Evolutionary conservation across 2,113 vertebrate species (phyloP), one percentile per base, ranked within the genome.

Genomic region (Rhineura floridana): DNA sequence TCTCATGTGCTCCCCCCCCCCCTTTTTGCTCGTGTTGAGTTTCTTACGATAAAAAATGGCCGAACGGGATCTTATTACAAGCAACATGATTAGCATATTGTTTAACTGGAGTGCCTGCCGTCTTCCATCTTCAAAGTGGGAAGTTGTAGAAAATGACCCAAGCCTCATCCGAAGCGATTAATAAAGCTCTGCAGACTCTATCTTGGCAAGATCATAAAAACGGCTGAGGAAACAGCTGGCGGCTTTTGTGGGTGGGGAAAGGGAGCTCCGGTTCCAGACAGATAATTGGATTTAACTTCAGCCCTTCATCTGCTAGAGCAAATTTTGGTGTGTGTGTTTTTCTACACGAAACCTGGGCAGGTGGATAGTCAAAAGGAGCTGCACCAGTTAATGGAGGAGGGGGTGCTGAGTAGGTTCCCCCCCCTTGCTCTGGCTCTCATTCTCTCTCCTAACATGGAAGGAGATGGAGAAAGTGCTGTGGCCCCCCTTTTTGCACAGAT

Each of bases 221-320:
- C 2, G 17, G 80, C 15, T 5, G 0, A 0, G 90, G 87, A 87
- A 83, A 85, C 67, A 78, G 77, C 85, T 33, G 90, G 83, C 8
- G 21, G 73, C 0, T 21, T 1, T 44, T 25, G 87, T 19, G 3
- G 85, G 75, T 67, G 85, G 75, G 39, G 70, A 59, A 39, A 67
- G 79, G 59, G 55, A 28, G 62, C 84, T 39, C 67, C 9, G 48
- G 67, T 77, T 85, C 84, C 55, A 77, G 55, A 48, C 42, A 85
- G 85, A 86, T 78, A 78, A 86, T 86, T 79, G 67, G 85, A 86
- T 79, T 79, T 73, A 79, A 63, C 55, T 85, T 23, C 39, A 67
- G 44, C 36, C 76, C 44, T 86, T 86, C 76, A 50, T 79, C 39
- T 36, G 73, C 39, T 7, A 21, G 23, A 59, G 59, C 79, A 28